These are phyloP conservation scores for Ditula angustiorana DNA, from an alignment of 2,888 invertebrate genomes.

Conservation along the genomic window DNA sequence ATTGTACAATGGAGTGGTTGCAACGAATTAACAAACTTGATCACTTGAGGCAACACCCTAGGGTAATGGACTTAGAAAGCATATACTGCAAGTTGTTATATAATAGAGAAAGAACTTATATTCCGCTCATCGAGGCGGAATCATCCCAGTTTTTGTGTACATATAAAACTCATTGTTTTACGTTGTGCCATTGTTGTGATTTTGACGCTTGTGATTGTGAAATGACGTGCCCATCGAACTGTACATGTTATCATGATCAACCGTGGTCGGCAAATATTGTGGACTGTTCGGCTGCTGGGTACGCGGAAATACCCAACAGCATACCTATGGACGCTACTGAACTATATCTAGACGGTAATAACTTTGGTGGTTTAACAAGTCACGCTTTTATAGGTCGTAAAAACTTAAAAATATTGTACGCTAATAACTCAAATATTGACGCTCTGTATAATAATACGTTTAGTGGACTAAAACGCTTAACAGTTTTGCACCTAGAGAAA, in stretches of 20 bases:
- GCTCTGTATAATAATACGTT: slow-evolving; percentile 95
- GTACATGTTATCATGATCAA: slow-evolving; percentile 97
- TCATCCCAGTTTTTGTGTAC: slow-evolving; percentile 96
- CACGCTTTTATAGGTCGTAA: slow-evolving; percentile 97
- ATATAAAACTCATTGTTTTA: slow-evolving; percentile 97
- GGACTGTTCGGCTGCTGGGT: slow-evolving; percentile 93
- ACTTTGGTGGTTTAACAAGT: slow-evolving; percentile 93
- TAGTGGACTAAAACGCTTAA: slow-evolving; percentile 92
- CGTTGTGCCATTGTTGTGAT: slow-evolving; percentile 97
- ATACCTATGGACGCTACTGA: slow-evolving; percentile 98
- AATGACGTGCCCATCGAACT: slow-evolving; percentile 97
- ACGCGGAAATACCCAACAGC: slow-evolving; percentile 92
- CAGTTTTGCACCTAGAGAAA: slow-evolving; percentile 94
- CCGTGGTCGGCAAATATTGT: slow-evolving; percentile 97
- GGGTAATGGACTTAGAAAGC: slow-evolving; percentile 95
- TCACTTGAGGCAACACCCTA: slow-evolving; percentile 94
- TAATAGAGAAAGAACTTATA: slow-evolving; percentile 92
- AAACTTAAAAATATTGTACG: slow-evolving; percentile 93
- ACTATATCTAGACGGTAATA: slow-evolving; percentile 96
- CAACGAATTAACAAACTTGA: slow-evolving; percentile 95
- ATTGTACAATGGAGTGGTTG: slow-evolving; percentile 98
- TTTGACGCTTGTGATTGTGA: slow-evolving; percentile 99
- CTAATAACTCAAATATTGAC: slow-evolving; percentile 95
- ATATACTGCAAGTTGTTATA: slow-evolving; percentile 95
- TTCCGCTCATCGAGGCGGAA: slow-evolving; percentile 94